Evolutionary conservation across 1,140 invertebrate genomes (phyloP).

Genomic region (Pseudomyrmex gracilis): DNA sequence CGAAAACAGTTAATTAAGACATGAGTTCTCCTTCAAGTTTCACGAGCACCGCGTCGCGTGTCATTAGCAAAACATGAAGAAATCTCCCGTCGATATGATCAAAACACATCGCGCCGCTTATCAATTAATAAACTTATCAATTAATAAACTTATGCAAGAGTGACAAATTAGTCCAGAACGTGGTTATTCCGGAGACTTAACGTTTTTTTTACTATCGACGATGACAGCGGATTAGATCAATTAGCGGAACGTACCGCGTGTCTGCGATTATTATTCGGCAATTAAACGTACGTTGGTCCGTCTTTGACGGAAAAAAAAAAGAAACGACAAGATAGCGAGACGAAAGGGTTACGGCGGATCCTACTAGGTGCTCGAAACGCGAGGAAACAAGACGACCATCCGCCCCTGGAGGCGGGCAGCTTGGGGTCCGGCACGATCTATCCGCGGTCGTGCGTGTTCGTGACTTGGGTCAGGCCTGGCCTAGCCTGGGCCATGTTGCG

Average conservation of each 20-base stretch:
- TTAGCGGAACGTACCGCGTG: not conserved
- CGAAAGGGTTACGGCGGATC: slow-evolving; percentile 50
- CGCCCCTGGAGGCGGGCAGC: slow-evolving; percentile 68
- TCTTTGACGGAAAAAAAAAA: not conserved
- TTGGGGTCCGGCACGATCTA: slow-evolving; percentile 69
- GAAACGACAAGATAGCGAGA: slow-evolving; percentile 43
- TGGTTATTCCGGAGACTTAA: no score
- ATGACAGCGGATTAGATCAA: slow-evolving; percentile 20
- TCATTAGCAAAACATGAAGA: not conserved
- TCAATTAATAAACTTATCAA: not conserved
- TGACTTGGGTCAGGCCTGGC: slow-evolving; percentile 69
- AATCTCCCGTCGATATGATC: not conserved
- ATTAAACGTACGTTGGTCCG: slow-evolving; percentile 7
- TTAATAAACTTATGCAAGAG: not conserved
- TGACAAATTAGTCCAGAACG: no score
- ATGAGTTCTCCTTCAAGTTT: not conserved
- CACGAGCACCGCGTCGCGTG: no score
- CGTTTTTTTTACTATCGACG: no score
- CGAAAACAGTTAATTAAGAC: not conserved
- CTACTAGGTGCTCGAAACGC: slow-evolving; percentile 34
- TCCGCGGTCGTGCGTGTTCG: slow-evolving; percentile 74
- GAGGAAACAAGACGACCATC: slow-evolving; percentile 43
- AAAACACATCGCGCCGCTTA: not conserved
- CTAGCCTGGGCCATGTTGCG: slow-evolving; percentile 52
- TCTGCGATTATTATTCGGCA: slow-evolving; percentile 9